Evolutionary conservation across 2,113 vertebrate species (phyloP).

Genomic region (Hypocryptadius cinnamomeus): DNA sequence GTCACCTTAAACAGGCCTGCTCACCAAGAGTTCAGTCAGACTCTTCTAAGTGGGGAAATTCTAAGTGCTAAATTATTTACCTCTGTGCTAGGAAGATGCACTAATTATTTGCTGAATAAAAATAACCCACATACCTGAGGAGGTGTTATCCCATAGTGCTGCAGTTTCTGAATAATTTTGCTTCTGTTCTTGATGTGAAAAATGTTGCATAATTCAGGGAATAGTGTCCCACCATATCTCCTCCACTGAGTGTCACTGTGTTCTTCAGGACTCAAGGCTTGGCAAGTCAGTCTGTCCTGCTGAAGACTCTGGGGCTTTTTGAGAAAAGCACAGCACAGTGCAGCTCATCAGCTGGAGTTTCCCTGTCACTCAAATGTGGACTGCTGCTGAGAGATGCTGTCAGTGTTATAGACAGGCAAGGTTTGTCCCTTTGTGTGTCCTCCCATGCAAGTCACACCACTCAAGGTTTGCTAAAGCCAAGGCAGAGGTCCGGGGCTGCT

Average conservation of each 20-base stretch:
- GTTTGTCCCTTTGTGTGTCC: background rate
- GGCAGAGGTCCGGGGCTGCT: background rate
- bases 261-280: background rate
- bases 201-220: background rate
- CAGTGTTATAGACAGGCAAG: background rate
- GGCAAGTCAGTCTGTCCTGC: background rate
- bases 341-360: background rate
- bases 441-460: background rate
- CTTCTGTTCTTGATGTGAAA: background rate
- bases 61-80: background rate
- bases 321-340: background rate
- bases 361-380: background rate
- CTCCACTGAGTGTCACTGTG: background rate
- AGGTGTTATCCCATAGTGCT: background rate
- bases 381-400: background rate
- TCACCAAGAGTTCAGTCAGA: background rate
- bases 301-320: background rate
- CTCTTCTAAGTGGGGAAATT: background rate
- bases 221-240: background rate
- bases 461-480: background rate
- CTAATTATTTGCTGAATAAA: slow-evolving; percentile 1
- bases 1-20: background rate
- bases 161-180: background rate
- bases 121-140: background rate
- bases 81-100: background rate